Percentiles rank a stretch among this genome's conserved stretches.
Conservation (phyloP, 2,113 vertebrate genomes). For the Prolemur simus region DNA sequence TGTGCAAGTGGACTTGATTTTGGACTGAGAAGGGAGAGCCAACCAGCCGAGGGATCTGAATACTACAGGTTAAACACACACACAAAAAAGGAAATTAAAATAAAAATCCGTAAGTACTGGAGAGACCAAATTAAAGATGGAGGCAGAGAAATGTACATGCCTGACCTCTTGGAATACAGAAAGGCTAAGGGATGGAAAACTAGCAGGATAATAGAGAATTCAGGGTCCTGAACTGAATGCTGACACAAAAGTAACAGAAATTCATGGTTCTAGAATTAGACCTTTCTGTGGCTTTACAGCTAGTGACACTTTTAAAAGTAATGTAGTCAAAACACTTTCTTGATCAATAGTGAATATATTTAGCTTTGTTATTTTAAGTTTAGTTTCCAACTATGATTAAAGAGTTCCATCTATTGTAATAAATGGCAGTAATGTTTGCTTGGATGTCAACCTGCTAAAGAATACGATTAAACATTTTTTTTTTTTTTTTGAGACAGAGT, state of each 20-base stretch:
- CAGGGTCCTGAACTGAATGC: background rate
- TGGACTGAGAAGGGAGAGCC: background rate
- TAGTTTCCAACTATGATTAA: background rate
- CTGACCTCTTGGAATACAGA: background rate
- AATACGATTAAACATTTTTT: background rate
- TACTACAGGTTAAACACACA: background rate
- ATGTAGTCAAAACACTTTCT: background rate
- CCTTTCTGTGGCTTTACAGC: background rate
- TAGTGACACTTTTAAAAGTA: background rate
- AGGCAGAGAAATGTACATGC: background rate
- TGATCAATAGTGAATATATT: background rate
- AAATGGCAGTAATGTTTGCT: background rate
- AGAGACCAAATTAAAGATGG: background rate
- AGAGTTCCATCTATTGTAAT: background rate
- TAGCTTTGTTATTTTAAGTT: conserved; percentile 15
- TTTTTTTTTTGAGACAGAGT: no score
- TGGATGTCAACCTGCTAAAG: background rate
- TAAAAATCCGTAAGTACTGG: background rate
- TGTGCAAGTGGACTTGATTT: background rate
- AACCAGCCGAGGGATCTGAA: background rate
- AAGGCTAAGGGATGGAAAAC: background rate
- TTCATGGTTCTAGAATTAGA: background rate
- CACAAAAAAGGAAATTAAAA: background rate
- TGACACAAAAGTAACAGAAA: background rate
- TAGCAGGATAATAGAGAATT: background rate